Percentiles rank a stretch among this genome's conserved stretches.
Evolutionary conservation across 2,888 invertebrate species (phyloP).

Genomic region (Pharmacophagus antenor): DNA sequence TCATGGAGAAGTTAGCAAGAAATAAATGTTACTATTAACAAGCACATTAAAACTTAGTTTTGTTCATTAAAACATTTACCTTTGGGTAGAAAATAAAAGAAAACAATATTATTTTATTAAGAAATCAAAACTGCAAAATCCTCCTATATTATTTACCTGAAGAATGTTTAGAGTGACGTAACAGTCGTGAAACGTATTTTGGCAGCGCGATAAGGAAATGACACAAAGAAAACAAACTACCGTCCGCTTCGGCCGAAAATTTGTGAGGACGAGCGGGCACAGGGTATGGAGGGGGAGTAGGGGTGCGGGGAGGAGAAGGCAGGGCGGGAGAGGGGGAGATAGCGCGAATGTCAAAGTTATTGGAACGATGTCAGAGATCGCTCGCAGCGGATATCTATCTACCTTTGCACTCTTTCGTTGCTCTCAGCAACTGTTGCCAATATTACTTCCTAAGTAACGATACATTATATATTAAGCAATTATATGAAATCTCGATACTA

Average conservation of each 20-base stretch:
- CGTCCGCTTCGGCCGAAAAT: constrained; percentile 71
- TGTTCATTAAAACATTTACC: too few species aligned
- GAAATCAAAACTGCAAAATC: constrained; percentile 55
- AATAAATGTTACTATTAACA: background rate
- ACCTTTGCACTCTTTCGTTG: constrained; percentile 53
- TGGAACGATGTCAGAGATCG: constrained; percentile 74
- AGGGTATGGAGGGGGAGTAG: constrained; percentile 41
- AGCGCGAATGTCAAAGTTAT: constrained; percentile 69
- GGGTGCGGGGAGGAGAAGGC: constrained; percentile 36
- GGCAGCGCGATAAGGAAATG: constrained; percentile 81
- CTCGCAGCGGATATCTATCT: constrained; percentile 60
- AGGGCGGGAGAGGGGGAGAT: constrained; percentile 49
- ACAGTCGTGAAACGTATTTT: constrained; percentile 79
- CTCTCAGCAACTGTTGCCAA: constrained; percentile 42
- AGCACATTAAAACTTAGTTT: too few species aligned
- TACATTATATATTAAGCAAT: constrained; percentile 25
- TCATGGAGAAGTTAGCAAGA: background rate
- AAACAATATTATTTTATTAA: constrained; percentile 28
- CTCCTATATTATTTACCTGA: constrained; percentile 70
- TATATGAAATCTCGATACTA: too few species aligned
- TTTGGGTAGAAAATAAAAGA: too few species aligned
- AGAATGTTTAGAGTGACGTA: constrained; percentile 75
- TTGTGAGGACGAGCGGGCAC: constrained; percentile 55
- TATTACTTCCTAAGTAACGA: constrained; percentile 31
- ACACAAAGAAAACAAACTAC: constrained; percentile 80